Base-by-base conservation (phyloP, 2,113 vertebrate species). In the Ameiurus melas region DNA sequence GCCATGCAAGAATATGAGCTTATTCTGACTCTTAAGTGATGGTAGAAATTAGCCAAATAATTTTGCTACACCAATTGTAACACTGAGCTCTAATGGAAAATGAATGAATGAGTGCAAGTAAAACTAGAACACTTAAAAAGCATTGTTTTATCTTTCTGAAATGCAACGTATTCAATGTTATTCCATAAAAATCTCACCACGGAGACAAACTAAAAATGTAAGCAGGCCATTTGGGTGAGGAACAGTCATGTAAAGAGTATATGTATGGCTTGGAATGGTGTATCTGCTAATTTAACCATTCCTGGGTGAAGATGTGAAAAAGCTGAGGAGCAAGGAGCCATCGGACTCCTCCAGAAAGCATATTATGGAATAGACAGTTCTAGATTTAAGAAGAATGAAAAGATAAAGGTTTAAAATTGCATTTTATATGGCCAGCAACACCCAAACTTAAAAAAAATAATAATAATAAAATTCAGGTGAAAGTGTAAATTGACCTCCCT, bases 241-340 rank as follows among this genome's bases (percentile, higher is more conserved):
- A 68, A 51, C 5, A 87, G 86, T 62, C 83, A 88, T 9, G 57
- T 84, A 53, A 82, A 68, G 22, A 75, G 78, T 30, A 51, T 51
- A 85, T 33, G 30, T 25, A 62, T n/a, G 57, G 39, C 78, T 68
- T 77, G 19, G 77, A 70, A 57, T 57, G 51, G 83, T 17, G 1
- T 22, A 60, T 78, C 66, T 47, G 57, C 66, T 82, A 80, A 84
- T 64, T n/a, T 87, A 68, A 22, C 66, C 25, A 13, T 70, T 64
- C 17, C 25, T 90, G 79, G 47, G 68, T 83, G 53, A 51, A 78
- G 43, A 88, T 51, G 70, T 86, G 36, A 86, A 58, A 58, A 88
- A n/a, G 71, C 57, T 82, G 36, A 19, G 39, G 20, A 80, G 55
- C 33, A 81, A 70, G 17, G 66, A 1, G 17, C 3, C 51, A 83